These are phyloP conservation scores for Hephaestus fuliginosus DNA, from an alignment of 2,797 vertebrate species.

Conservation along the genomic window DNA sequence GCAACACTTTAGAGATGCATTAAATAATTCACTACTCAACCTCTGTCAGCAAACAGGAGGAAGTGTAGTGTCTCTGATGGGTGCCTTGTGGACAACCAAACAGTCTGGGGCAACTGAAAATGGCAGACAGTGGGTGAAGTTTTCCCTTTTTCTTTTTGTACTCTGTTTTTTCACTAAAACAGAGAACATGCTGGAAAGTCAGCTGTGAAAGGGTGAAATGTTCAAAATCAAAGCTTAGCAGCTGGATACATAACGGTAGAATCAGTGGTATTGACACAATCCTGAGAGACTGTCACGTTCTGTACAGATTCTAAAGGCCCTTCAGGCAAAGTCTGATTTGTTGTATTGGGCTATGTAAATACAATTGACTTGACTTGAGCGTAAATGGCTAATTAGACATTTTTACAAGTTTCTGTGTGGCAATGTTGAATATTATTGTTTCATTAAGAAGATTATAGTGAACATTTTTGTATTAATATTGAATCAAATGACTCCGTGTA, in stretches of 20 bases:
- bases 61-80: neutral
- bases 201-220: neutral
- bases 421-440: neutral
- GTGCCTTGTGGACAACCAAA: neutral
- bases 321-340: too few relatives aligned
- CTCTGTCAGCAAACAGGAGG: neutral
- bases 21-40: constrained; percentile 4
- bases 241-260: neutral
- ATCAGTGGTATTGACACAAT: neutral
- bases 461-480: neutral
- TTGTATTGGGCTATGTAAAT: too few relatives aligned
- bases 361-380: too few relatives aligned
- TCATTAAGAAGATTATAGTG: neutral
- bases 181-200: neutral
- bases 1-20: constrained; percentile 29
- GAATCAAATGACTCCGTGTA: neutral
- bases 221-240: neutral
- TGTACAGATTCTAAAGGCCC: too few relatives aligned
- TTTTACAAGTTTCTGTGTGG: neutral
- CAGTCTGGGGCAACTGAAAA: neutral
- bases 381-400: neutral
- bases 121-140: neutral
- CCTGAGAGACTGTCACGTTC: neutral
- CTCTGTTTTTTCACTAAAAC: neutral
- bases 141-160: neutral